Evolutionary conservation across 2,888 invertebrate genomes (phyloP).

Genomic region (Cephus sareptanus): DNA sequence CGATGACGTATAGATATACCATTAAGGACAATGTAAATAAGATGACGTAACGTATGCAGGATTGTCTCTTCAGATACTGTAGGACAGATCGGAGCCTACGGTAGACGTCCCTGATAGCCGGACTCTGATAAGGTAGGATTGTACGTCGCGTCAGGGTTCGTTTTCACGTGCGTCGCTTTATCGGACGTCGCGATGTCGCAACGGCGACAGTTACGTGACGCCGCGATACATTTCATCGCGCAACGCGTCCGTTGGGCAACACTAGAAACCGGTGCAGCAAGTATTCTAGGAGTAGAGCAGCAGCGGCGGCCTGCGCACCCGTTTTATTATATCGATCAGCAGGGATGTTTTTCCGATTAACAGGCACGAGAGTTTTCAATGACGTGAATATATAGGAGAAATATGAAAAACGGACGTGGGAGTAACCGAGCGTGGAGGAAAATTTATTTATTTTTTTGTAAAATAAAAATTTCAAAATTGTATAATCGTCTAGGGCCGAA

Average conservation of each 20-base stretch:
- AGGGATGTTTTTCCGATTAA: neutral
- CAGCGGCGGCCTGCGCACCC: neutral
- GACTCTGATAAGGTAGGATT: neutral
- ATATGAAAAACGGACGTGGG: neutral
- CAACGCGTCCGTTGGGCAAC: conserved; percentile 4
- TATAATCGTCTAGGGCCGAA: neutral
- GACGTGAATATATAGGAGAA: neutral
- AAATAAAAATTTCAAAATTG: too few relatives aligned
- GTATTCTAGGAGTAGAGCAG: neutral
- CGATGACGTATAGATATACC: neutral
- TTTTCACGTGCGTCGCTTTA: neutral
- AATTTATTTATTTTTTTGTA: too few relatives aligned
- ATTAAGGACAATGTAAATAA: neutral
- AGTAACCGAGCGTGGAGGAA: too few relatives aligned
- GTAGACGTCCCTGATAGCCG: neutral
- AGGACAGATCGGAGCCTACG: neutral
- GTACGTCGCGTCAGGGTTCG: neutral
- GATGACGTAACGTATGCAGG: neutral
- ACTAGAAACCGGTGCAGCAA: conserved; percentile 2
- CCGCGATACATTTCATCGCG: conserved; percentile 3
- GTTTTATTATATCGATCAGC: neutral
- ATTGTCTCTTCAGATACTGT: neutral
- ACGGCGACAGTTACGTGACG: conserved; percentile 5
- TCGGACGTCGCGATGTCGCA: conserved; percentile 1
- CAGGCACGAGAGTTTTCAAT: neutral